Percentiles rank a stretch among this genome's conserved stretches.
Evolutionary conservation across 2,113 vertebrate genomes (phyloP).

Genomic region (Callipepla squamata): DNA sequence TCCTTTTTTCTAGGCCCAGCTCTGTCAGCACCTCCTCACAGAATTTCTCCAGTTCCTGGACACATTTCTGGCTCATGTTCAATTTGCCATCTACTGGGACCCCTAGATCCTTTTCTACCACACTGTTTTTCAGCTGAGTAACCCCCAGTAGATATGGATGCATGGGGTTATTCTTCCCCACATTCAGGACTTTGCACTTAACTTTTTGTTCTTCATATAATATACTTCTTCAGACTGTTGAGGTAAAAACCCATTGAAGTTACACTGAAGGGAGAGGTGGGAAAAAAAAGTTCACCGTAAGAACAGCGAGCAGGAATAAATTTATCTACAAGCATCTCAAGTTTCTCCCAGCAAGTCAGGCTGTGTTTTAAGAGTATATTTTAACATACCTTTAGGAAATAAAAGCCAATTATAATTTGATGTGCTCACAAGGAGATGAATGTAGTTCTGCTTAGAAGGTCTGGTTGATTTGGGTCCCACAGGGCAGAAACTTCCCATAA

Average conservation of each 20-base stretch:
- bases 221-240: neutral
- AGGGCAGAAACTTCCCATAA: neutral
- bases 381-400: conserved; percentile 5
- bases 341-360: neutral
- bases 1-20: neutral
- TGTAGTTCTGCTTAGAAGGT: neutral
- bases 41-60: neutral
- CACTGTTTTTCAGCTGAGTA: neutral
- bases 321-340: conserved; percentile 1
- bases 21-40: neutral
- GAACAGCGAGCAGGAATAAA: neutral
- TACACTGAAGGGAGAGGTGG: neutral
- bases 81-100: neutral
- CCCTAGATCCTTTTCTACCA: neutral
- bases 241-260: neutral
- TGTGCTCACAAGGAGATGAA: neutral
- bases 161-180: neutral
- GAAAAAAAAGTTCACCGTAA: neutral
- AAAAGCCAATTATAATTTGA: conserved; percentile 12
- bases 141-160: neutral
- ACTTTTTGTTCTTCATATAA: neutral
- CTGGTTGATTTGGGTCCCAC: neutral
- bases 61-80: neutral
- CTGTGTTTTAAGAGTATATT: neutral
- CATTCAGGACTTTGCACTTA: neutral